A percentile compares a stretch with the other conserved stretches of the same genome.
phyloP scores from a whole-genome alignment of 2,888 invertebrate species.

The Temnothorax unifasciatus region DNA sequence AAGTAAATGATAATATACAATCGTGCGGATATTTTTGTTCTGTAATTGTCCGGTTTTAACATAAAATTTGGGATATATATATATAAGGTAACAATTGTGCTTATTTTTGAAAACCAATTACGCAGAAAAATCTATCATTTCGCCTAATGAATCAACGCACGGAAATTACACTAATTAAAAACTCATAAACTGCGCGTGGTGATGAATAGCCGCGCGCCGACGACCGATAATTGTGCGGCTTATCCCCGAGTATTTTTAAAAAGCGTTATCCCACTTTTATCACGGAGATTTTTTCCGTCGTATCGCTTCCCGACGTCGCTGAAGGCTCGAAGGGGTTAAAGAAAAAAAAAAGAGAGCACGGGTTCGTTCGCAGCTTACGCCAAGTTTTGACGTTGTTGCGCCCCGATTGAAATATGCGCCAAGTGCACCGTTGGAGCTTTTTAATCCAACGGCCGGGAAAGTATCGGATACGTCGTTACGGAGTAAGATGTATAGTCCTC shows the following conservation, averaged over 20 bases:
- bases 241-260: constrained; percentile 17
- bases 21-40: background rate
- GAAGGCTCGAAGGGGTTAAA: constrained; percentile 39
- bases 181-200: constrained; percentile 44
- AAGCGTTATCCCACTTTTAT: constrained; percentile 35
- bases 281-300: constrained; percentile 24
- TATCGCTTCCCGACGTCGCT: constrained; percentile 30
- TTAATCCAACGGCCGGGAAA: constrained; percentile 55
- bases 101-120: constrained; percentile 36
- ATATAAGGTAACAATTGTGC: background rate
- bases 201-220: constrained; percentile 44
- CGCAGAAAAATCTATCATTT: constrained; percentile 32
- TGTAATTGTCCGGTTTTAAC: background rate
- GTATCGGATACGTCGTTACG: constrained; percentile 56
- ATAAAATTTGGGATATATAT: background rate
- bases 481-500: constrained; percentile 58
- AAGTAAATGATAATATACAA: constrained; percentile 17
- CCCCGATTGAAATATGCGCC: constrained; percentile 57
- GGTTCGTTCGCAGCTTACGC: constrained; percentile 44
- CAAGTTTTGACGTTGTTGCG: constrained; percentile 60
- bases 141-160: constrained; percentile 32
- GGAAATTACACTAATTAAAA: constrained; percentile 52
- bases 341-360: constrained; percentile 27
- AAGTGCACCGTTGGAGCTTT: constrained; percentile 54
- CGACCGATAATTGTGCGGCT: constrained; percentile 47